Percentiles rank a stretch among this genome's conserved stretches.
Conservation (phyloP, 1,140 invertebrate genomes). For the Drosophila prosaltans region DNA sequence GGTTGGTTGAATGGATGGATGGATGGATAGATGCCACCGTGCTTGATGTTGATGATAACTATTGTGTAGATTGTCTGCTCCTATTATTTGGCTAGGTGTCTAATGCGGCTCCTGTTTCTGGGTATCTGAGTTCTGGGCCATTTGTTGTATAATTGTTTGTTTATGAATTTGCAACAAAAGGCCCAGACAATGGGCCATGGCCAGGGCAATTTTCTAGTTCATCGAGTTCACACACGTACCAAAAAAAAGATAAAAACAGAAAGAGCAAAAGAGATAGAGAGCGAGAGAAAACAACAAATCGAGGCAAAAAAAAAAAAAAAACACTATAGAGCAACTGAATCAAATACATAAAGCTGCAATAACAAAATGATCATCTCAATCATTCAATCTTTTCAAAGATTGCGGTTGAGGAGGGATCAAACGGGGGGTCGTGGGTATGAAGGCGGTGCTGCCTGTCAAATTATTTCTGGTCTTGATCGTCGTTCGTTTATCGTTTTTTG, state of each 20-base stretch:
- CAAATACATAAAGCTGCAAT: constrained; percentile 73
- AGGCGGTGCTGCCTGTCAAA: constrained; percentile 56
- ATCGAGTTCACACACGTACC: constrained; percentile 73
- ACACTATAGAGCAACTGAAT: constrained; percentile 47
- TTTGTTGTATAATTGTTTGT: constrained; percentile 79
- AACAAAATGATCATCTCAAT: constrained; percentile 57
- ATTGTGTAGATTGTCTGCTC: constrained; percentile 43
- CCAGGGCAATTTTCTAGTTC: constrained; percentile 67
- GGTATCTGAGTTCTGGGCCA: constrained; percentile 40
- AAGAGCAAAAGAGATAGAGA: not conserved
- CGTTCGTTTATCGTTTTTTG: constrained; percentile 72
- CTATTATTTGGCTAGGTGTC: constrained; percentile 67
- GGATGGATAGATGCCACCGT: constrained; percentile 63
- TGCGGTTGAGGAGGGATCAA: not conserved
- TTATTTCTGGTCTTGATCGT: constrained; percentile 65
- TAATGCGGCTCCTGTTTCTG: constrained; percentile 50
- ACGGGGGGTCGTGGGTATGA: not conserved
- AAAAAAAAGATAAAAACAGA: constrained; percentile 34
- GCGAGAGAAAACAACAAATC: not conserved
- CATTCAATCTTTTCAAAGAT: constrained; percentile 27
- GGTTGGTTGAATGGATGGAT: constrained; percentile 23
- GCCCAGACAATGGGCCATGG: constrained; percentile 68
- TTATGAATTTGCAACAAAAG: constrained; percentile 71
- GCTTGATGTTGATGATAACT: constrained; percentile 41
- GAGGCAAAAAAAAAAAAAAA: not conserved